Evolutionary conservation across 1,140 invertebrate species (phyloP).

Genomic region (Aphelenchoides avenae): DNA sequence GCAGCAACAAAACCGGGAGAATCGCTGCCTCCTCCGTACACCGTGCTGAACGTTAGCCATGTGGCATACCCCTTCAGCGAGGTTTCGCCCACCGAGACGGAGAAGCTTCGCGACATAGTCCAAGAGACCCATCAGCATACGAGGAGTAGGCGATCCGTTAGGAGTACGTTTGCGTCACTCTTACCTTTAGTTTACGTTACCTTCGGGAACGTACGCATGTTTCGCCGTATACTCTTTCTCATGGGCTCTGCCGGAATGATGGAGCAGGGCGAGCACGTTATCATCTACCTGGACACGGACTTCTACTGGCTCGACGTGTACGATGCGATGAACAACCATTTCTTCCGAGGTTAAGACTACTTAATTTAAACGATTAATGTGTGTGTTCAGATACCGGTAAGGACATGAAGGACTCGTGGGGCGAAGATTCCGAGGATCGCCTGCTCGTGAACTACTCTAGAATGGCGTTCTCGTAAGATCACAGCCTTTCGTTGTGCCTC

Average conservation of each 20-base stretch:
- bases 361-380: conserved; percentile 60
- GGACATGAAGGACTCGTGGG: conserved; percentile 42
- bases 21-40: conserved; percentile 10
- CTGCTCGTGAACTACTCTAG: conserved; percentile 49
- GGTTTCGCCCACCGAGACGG: conserved; percentile 11
- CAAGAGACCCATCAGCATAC: conserved; percentile 19
- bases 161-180: conserved; percentile 9
- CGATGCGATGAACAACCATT: conserved; percentile 68
- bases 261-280: conserved; percentile 84
- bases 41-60: conserved; percentile 33
- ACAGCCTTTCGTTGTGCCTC: neutral
- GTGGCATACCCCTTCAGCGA: conserved; percentile 40
- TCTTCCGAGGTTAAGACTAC: conserved; percentile 72
- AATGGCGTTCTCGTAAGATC: conserved; percentile 19
- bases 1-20: conserved; percentile 8
- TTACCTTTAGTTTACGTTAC: conserved; percentile 72
- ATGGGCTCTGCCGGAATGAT: conserved; percentile 81
- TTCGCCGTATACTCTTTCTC: conserved; percentile 81
- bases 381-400: neutral
- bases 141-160: conserved; percentile 7
- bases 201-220: conserved; percentile 72
- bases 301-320: conserved; percentile 87
- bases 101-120: conserved; percentile 20
- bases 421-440: conserved; percentile 36
- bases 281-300: conserved; percentile 87